phyloP scores from a whole-genome alignment of 2,797 vertebrate genomes.

The Champsocephalus gunnari region DNA sequence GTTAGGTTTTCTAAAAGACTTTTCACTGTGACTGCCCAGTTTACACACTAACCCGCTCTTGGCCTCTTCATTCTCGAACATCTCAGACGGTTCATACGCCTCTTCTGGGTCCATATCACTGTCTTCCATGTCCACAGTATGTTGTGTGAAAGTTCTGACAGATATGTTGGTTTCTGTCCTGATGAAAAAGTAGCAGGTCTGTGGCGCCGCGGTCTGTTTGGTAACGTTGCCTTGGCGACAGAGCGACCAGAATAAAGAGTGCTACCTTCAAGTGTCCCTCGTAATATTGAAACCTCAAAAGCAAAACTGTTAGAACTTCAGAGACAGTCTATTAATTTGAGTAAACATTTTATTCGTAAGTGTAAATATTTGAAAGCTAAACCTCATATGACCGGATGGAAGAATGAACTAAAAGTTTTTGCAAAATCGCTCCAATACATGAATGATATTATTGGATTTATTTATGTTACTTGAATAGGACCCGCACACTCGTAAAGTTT shows the following conservation, averaged over 20 bases:
- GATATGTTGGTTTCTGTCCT: background rate
- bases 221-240: constrained; percentile 61
- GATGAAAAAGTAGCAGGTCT: background rate
- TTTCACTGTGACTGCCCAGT: background rate
- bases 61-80: constrained; percentile 64
- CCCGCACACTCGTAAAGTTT: no score
- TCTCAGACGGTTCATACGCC: constrained; percentile 36
- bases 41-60: constrained; percentile 57
- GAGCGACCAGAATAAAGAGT: background rate
- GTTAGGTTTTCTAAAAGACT: no score
- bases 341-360: no score
- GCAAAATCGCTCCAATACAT: no score
- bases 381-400: no score
- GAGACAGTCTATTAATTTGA: no score
- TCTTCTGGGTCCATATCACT: background rate
- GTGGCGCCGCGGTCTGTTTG: constrained; percentile 4
- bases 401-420: no score
- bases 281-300: background rate
- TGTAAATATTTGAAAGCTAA: no score
- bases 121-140: constrained; percentile 47
- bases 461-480: no score
- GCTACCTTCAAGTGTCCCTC: constrained; percentile 37
- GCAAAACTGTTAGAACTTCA: no score
- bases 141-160: background rate
- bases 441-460: no score